These are phyloP conservation scores for Sternarchorhynchus goeldii DNA, from an alignment of 2,797 vertebrate genomes.

Conservation along the genomic window DNA sequence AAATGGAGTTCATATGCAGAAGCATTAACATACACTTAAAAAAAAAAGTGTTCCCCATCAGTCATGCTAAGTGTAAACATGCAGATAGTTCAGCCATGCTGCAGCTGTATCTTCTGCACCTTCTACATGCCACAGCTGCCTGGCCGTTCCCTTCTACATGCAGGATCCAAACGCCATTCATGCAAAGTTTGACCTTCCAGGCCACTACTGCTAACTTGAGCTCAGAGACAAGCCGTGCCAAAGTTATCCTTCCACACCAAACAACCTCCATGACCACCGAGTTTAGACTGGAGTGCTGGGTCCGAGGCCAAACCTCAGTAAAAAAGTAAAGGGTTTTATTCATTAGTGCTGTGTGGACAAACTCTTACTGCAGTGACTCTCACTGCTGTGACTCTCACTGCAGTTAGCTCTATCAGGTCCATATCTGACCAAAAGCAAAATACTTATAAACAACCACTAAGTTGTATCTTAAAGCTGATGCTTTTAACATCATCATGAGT, in stretches of 20 bases:
- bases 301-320: slow-evolving; percentile 2
- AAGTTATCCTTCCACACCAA: slow-evolving; percentile 9
- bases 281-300: slow-evolving; percentile 20
- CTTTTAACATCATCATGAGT: no score
- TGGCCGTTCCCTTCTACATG: slow-evolving; percentile 41
- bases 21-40: slow-evolving; percentile 56
- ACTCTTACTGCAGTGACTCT: no score
- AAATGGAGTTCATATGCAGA: slow-evolving; percentile 68
- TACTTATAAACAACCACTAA: no score
- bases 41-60: slow-evolving; percentile 28
- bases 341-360: no score
- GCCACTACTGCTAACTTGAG: slow-evolving; percentile 38
- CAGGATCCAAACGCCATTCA: slow-evolving; percentile 43
- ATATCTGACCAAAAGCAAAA: no score
- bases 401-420: no score
- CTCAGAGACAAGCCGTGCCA: slow-evolving; percentile 33
- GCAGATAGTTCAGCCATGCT: slow-evolving; percentile 59
- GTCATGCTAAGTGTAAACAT: slow-evolving; percentile 63
- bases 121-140: slow-evolving; percentile 58
- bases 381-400: no score
- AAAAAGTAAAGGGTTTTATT: no score
- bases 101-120: slow-evolving; percentile 51
- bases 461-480: no score
- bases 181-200: slow-evolving; percentile 30
- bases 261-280: slow-evolving; percentile 12